Evolutionary conservation across 2,888 invertebrate genomes (phyloP).

Genomic region (Steinernema scapterisci): DNA sequence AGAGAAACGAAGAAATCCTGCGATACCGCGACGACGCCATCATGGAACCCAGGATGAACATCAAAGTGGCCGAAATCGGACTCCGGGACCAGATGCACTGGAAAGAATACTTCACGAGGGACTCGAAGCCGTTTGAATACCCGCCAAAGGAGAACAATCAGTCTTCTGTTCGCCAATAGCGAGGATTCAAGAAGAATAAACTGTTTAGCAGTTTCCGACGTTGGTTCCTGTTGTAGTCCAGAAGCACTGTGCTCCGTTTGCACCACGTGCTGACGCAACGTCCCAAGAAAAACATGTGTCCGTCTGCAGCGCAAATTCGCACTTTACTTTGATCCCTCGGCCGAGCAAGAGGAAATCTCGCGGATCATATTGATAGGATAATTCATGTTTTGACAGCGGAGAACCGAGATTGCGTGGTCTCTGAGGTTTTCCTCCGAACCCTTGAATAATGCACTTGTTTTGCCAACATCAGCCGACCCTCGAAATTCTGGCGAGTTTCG

Average conservation of each 20-base stretch:
- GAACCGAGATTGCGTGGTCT: no score
- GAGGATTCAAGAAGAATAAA: neutral
- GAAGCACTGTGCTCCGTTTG: no score
- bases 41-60: constrained; percentile 13
- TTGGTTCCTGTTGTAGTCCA: neutral
- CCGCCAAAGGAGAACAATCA: constrained; percentile 19
- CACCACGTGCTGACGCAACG: no score
- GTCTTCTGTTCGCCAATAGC: neutral
- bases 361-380: no score
- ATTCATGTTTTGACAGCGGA: no score
- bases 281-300: no score
- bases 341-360: no score
- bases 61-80: constrained; percentile 26
- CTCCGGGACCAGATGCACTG: constrained; percentile 23
- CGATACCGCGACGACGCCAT: constrained; percentile 21
- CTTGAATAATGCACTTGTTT: neutral
- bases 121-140: constrained; percentile 12
- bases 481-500: neutral
- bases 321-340: neutral
- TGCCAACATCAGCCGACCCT: neutral
- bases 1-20: neutral
- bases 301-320: neutral
- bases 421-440: no score
- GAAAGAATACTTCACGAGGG: constrained; percentile 21
- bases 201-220: neutral